phyloP scores from a whole-genome alignment of 2,113 vertebrate species.

The Blennius ocellaris region DNA sequence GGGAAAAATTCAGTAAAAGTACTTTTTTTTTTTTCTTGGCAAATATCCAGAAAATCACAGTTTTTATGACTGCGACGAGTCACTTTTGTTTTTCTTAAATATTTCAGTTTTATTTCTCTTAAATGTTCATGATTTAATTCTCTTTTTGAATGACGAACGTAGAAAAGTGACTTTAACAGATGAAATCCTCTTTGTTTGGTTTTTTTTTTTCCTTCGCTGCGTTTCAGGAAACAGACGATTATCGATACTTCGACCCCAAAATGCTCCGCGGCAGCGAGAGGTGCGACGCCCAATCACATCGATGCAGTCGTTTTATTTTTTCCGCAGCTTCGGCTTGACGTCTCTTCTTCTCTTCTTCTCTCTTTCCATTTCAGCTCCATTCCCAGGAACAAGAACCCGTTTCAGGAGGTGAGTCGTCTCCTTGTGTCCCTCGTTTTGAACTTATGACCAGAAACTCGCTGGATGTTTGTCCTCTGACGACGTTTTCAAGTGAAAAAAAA shows the following conservation, averaged over 20 bases:
- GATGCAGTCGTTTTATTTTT: too few species aligned
- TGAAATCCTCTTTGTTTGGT: background rate
- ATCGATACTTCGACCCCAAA: constrained; percentile 98
- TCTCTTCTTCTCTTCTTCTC: constrained; percentile 25
- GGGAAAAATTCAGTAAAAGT: too few species aligned
- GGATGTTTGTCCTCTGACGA: too few species aligned
- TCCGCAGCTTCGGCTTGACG: constrained; percentile 13
- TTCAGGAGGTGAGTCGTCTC: constrained; percentile 91
- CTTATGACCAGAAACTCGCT: background rate
- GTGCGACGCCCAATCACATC: constrained; percentile 71
- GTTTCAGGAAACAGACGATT: constrained; percentile 95
- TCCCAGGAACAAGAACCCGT: constrained; percentile 98
- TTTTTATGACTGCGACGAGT: too few species aligned
- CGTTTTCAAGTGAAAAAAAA: too few species aligned
- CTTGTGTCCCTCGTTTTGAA: constrained; percentile 6
- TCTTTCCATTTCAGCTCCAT: constrained; percentile 86
- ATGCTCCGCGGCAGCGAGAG: constrained; percentile 97
- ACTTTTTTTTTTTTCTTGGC: too few species aligned
- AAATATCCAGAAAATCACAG: too few species aligned
- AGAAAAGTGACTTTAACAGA: too few species aligned
- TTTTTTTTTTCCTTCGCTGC: constrained; percentile 31
- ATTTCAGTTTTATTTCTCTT: too few species aligned
- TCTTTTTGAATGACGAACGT: too few species aligned
- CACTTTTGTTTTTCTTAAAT: too few species aligned
- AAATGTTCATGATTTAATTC: too few species aligned